phyloP scores from a whole-genome alignment of 2,797 vertebrate species.

The Periophthalmus magnuspinnatus region DNA sequence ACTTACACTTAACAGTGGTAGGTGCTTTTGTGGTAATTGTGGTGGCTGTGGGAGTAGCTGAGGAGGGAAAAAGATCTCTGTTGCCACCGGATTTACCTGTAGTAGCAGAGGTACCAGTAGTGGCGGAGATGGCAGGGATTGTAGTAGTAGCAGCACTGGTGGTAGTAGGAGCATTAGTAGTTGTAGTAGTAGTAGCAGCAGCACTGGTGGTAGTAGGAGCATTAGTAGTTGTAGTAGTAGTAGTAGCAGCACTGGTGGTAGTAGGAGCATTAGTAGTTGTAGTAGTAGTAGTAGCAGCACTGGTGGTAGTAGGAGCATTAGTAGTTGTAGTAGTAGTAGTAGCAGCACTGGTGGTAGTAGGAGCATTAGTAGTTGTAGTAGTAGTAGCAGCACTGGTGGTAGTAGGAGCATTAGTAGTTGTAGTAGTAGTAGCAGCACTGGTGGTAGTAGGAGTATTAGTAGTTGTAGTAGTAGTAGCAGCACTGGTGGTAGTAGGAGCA shows the following conservation, averaged over 20 bases:
- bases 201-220: neutral
- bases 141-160: neutral
- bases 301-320: neutral
- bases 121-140: neutral
- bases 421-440: neutral
- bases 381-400: neutral
- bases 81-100: neutral
- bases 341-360: conserved; percentile 3
- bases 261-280: neutral
- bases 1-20: neutral
- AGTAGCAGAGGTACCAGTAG: neutral
- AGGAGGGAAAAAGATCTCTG: neutral
- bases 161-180: neutral
- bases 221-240: neutral
- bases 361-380: neutral
- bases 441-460: neutral
- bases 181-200: neutral
- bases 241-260: neutral
- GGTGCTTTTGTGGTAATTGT: no score
- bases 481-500: neutral
- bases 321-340: conserved; percentile 3
- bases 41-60: neutral
- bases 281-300: neutral
- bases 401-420: neutral
- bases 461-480: neutral